Percentiles rank a stretch among this genome's conserved stretches.
Evolutionary conservation across 2,888 invertebrate species (phyloP).

Genomic region (Thecophora atra): DNA sequence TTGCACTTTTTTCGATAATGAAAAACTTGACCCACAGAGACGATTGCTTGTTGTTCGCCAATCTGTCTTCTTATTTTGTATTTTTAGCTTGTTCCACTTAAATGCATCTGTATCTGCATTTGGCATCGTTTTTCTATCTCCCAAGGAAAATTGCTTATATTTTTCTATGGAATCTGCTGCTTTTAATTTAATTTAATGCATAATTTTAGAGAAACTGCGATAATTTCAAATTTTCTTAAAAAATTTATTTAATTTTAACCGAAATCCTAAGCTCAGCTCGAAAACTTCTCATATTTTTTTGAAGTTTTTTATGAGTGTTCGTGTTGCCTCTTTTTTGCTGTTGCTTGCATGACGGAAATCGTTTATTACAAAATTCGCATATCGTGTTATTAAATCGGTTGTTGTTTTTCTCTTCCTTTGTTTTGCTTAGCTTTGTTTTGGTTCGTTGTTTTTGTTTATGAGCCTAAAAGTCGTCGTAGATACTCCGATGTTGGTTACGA

Average conservation of each 20-base stretch:
- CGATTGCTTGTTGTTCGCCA: background rate
- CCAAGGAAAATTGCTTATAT: too few species aligned
- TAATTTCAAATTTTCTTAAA: too few species aligned
- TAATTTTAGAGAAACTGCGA: too few species aligned
- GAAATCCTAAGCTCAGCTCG: too few species aligned
- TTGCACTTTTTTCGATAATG: background rate
- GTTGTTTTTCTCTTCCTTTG: background rate
- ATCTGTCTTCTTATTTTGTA: background rate
- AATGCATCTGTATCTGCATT: too few species aligned
- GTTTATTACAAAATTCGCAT: slow-evolving; percentile 34
- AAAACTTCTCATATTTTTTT: too few species aligned
- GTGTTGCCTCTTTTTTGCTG: slow-evolving; percentile 8
- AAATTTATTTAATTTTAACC: too few species aligned
- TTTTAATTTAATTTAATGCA: too few species aligned
- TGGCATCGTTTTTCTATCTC: too few species aligned
- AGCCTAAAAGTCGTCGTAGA: slow-evolving; percentile 21
- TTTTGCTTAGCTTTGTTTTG: background rate
- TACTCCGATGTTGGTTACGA: too few species aligned
- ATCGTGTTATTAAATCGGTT: slow-evolving; percentile 5
- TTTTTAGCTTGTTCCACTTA: too few species aligned
- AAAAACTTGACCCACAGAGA: background rate
- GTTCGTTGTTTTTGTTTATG: background rate
- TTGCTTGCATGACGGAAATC: slow-evolving; percentile 41
- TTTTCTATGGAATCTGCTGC: too few species aligned
- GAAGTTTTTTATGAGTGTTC: background rate